Percentiles rank a stretch among this genome's conserved stretches.
phyloP scores from a whole-genome alignment of 35 echinoderm and acorn worm species.

The Diadema setosum region DNA sequence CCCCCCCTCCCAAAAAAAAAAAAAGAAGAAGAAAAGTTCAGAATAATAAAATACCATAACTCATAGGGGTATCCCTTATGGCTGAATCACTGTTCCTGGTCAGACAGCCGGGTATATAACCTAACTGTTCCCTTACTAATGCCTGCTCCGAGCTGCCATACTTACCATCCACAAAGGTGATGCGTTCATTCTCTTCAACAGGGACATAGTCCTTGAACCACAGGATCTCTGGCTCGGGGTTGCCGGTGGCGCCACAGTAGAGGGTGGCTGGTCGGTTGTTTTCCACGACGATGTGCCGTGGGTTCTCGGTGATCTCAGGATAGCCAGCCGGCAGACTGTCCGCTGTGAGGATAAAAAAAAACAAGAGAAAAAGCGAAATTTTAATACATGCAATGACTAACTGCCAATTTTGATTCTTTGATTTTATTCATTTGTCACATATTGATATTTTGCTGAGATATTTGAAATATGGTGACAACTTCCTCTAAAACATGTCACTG shows the following conservation, averaged over 20 bases:
- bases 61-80: no score
- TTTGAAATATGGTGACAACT: no score
- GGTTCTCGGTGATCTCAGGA: constrained; percentile 26
- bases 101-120: no score
- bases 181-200: constrained; percentile 29
- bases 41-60: no score
- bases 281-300: constrained; percentile 36
- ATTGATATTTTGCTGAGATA: no score
- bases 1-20: no score
- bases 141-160: neutral
- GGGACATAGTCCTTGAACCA: constrained; percentile 68
- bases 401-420: neutral
- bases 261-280: constrained; percentile 45
- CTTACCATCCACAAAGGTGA: constrained; percentile 45
- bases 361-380: neutral
- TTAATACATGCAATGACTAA: neutral
- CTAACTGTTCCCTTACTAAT: no score
- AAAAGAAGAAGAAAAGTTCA: no score
- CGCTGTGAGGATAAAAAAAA: constrained; percentile 22
- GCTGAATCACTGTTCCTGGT: no score
- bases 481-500: no score
- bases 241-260: constrained; percentile 50
- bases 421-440: no score
- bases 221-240: constrained; percentile 70
- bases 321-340: constrained; percentile 61